phyloP scores from a whole-genome alignment of 2,888 invertebrate species.

The Drosophila glabriapex region DNA sequence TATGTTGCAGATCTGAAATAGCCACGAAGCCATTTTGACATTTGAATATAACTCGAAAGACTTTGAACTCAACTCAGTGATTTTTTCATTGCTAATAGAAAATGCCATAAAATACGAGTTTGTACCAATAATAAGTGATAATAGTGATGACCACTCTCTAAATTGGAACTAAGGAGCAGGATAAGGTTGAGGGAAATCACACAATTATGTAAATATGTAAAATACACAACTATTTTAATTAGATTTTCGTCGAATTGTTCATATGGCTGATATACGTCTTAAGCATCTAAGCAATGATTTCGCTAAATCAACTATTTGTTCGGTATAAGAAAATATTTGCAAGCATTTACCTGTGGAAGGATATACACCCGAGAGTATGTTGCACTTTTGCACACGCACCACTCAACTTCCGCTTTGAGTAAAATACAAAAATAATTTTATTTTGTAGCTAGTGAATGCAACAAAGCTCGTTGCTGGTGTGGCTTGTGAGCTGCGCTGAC shows the following conservation, averaged over 20 bases:
- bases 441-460: constrained; percentile 38
- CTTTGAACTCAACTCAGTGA: too few species aligned
- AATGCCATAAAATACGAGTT: constrained; percentile 3
- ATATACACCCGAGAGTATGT: not conserved
- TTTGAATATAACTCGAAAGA: too few species aligned
- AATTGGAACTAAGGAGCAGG: too few species aligned
- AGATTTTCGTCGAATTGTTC: not conserved
- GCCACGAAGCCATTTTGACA: not conserved
- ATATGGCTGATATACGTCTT: not conserved
- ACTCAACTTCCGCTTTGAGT: constrained; percentile 35
- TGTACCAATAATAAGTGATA: not conserved
- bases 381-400: constrained; percentile 27
- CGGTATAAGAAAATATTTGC: too few species aligned
- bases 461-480: constrained; percentile 25
- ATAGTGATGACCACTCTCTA: not conserved
- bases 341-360: not conserved
- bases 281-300: not conserved
- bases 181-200: too few species aligned
- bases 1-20: not conserved
- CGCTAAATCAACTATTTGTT: not conserved
- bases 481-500: constrained; percentile 53
- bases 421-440: constrained; percentile 49
- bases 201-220: too few species aligned
- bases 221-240: too few species aligned
- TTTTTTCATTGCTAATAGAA: not conserved